A percentile compares a stretch with the other conserved stretches of the same genome.
Evolutionary conservation across 2,797 vertebrate genomes (phyloP).

Genomic region (Alcedo quadribrachys): DNA sequence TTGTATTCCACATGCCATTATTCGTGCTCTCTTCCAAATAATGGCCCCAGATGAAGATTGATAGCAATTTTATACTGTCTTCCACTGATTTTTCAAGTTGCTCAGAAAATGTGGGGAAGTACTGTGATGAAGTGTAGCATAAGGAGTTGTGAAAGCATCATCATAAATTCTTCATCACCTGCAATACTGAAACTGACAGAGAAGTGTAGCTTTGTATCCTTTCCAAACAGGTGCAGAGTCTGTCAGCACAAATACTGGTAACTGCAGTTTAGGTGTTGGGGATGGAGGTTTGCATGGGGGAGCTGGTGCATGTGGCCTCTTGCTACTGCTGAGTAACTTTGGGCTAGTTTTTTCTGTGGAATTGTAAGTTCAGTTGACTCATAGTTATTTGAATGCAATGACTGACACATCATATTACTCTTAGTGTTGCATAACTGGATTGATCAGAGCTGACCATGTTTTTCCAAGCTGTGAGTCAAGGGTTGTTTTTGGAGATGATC

Average conservation of each 20-base stretch:
- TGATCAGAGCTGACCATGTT: conserved; percentile 35
- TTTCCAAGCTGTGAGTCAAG: conserved; percentile 29
- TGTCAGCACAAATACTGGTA: neutral
- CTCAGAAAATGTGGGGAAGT: neutral
- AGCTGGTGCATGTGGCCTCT: neutral
- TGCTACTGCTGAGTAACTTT: neutral
- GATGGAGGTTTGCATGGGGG: neutral
- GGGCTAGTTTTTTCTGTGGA: neutral
- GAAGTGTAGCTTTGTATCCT: neutral
- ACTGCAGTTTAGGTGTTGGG: neutral
- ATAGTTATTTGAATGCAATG: neutral
- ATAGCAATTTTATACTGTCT: neutral
- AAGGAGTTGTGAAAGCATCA: neutral
- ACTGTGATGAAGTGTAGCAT: accelerated
- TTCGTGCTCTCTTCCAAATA: neutral
- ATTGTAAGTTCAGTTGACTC: neutral
- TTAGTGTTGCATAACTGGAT: neutral
- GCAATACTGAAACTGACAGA: neutral
- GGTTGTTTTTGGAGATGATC: neutral
- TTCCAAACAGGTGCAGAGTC: neutral
- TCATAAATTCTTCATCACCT: neutral
- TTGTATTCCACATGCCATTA: neutral
- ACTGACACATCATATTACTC: neutral
- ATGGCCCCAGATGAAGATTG: neutral
- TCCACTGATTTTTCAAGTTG: neutral